Evolutionary conservation across 2,888 invertebrate genomes (phyloP).

Genomic region (Drosophila kuntzei): DNA sequence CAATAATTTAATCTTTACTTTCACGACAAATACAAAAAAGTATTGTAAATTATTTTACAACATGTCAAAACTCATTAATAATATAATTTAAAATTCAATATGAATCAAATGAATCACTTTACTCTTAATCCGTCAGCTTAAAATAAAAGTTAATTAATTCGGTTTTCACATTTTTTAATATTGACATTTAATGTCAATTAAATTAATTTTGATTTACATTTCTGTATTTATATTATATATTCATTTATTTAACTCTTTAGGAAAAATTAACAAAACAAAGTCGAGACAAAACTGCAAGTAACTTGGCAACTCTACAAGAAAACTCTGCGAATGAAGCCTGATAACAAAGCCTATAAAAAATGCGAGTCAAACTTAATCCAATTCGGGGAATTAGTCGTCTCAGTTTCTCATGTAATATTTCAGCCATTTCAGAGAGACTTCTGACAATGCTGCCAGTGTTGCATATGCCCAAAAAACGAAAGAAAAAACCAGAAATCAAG

Average conservation of each 20-base stretch:
- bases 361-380: conserved; percentile 20
- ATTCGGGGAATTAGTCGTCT: conserved; percentile 20
- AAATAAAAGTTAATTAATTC: background rate
- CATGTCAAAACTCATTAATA: no score
- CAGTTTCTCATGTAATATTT: conserved; percentile 11
- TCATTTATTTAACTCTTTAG: no score
- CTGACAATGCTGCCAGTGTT: conserved; percentile 15
- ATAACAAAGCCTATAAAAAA: conserved; percentile 3
- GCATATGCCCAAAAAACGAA: background rate
- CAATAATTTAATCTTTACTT: no score
- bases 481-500: background rate
- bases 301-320: conserved; percentile 20
- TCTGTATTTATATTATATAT: no score
- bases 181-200: background rate
- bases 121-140: no score
- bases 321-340: conserved; percentile 1
- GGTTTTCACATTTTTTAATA: background rate
- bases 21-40: no score
- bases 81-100: no score
- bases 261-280: background rate
- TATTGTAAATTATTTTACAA: no score
- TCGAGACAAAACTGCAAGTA: conserved; percentile 3
- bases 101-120: no score
- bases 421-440: conserved; percentile 7
- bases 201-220: background rate